Evolutionary conservation across 1,140 invertebrate genomes (phyloP), one percentile per base, ranked within the genome.

Genomic region (Olivierus martensii): DNA sequence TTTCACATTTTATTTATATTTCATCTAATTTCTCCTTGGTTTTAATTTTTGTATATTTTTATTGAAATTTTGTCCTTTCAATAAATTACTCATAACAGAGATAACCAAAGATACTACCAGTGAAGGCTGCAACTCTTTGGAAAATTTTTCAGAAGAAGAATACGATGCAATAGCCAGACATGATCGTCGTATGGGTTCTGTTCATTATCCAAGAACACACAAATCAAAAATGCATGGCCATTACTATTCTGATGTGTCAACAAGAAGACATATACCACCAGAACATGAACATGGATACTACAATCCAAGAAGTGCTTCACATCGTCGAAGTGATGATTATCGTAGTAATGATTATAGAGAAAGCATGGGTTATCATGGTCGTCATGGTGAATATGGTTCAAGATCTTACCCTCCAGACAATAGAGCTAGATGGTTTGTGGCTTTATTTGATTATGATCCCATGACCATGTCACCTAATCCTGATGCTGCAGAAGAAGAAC

Each of bases 401-500:
- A 49, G 38, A 15, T 21, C 35, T 39, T 37, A 36, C 19, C 39
- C 49, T 12, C 19, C 12, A 47, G 49, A 56, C 39, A 56, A 56
- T 21, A 56, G 54, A 48, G 54, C 51, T 45, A 51, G 92, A 58
- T 87, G 84, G 71, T 96, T 97, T 72, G 80, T 95, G 22, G 93
- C 93, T 2, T 73, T 97, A 45, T 97, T 92, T 71, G 89, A 97
- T 70, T 99, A 99, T 67, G 89, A 98, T 73, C 93, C 94, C 12
- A 79, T 80, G 11, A 89, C 84, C 10, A 98, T 98, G 94, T 99
- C 94, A 54, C 95, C 95, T 0, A 99, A 99, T 77, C 90, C 92
- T 17, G 91, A 97, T 65, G 90, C 86, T n/a, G 87, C 88, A 65
- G 89, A 96, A 60, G 94, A 98, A 71, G 95, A 99, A 73, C 70